Percentiles rank a stretch among this genome's conserved stretches.
Evolutionary conservation across 2,113 vertebrate species (phyloP).

Genomic region (Apodemus sylvaticus): DNA sequence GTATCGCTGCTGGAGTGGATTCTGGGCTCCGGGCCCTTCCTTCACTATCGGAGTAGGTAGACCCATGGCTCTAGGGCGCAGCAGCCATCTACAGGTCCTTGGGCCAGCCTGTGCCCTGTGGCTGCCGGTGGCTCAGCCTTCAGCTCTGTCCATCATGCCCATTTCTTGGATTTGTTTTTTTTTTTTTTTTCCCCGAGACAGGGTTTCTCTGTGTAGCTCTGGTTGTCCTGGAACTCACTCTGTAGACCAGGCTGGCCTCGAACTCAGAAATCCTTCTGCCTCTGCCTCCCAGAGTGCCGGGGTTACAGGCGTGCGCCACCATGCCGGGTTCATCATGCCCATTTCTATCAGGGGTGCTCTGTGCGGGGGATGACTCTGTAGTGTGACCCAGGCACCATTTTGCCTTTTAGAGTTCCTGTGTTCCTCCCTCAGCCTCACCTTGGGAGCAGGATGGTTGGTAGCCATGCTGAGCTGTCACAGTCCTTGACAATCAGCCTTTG

Average conservation of each 20-base stretch:
- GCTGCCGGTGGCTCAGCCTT: neutral
- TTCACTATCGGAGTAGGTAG: accelerated
- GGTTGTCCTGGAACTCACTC: no score
- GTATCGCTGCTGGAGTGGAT: accelerated
- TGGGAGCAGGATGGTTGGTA: accelerated
- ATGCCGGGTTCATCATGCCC: no score
- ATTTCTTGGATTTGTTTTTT: no score
- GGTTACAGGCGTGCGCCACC: no score
- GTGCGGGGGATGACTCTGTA: neutral
- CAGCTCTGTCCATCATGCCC: neutral
- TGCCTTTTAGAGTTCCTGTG: neutral
- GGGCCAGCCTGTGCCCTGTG: neutral
- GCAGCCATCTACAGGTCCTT: neutral
- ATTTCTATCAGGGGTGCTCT: neutral
- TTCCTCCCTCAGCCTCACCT: no score
- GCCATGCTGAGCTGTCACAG: accelerated
- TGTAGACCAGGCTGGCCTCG: no score
- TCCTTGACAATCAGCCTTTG: neutral
- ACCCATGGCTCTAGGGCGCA: neutral
- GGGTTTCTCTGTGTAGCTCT: no score
- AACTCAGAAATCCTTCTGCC: no score
- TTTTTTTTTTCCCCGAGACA: no score
- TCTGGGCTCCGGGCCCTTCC: neutral
- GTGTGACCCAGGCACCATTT: neutral
- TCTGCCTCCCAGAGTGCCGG: no score